phyloP scores from a whole-genome alignment of 2,888 invertebrate species.

The Acanthacorydalis orientalis region DNA sequence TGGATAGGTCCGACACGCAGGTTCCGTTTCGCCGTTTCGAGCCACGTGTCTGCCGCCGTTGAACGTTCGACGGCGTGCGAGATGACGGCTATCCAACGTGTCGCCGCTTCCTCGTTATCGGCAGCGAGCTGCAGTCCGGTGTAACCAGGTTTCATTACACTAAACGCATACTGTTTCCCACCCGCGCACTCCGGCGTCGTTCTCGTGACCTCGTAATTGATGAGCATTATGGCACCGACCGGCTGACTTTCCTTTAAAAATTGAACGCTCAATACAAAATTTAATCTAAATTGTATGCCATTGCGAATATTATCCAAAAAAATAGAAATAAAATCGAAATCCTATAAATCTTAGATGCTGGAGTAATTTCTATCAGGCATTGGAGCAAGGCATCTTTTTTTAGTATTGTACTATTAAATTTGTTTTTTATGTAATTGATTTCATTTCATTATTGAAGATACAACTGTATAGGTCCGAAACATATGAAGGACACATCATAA shows the following conservation, averaged over 20 bases:
- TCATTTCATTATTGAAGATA: too few relatives aligned
- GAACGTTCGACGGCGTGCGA: conserved; percentile 54
- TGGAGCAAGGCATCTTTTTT: too few relatives aligned
- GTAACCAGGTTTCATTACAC: conserved; percentile 51
- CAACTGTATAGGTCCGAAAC: too few relatives aligned
- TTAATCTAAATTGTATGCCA: too few relatives aligned
- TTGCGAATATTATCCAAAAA: too few relatives aligned
- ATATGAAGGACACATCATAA: too few relatives aligned
- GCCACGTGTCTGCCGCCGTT: conserved; percentile 38
- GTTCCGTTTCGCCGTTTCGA: conserved; percentile 62
- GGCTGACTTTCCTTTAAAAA: conserved; percentile 61
- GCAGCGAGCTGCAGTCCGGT: conserved; percentile 65
- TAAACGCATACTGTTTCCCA: conserved; percentile 41
- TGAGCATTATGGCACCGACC: conserved; percentile 74
- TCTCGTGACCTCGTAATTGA: conserved; percentile 56
- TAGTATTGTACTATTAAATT: too few relatives aligned
- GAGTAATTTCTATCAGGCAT: too few relatives aligned
- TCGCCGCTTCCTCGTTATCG: conserved; percentile 52
- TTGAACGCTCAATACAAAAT: too few relatives aligned
- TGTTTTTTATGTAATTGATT: too few relatives aligned
- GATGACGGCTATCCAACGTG: conserved; percentile 62
- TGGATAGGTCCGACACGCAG: conserved; percentile 65
- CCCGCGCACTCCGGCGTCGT: conserved; percentile 43
- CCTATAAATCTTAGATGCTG: too few relatives aligned
- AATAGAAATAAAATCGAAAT: too few relatives aligned